Percentiles rank a stretch among this genome's conserved stretches.
Evolutionary conservation across 2,113 vertebrate species (phyloP).

Genomic region (Falcunculus frontatus): DNA sequence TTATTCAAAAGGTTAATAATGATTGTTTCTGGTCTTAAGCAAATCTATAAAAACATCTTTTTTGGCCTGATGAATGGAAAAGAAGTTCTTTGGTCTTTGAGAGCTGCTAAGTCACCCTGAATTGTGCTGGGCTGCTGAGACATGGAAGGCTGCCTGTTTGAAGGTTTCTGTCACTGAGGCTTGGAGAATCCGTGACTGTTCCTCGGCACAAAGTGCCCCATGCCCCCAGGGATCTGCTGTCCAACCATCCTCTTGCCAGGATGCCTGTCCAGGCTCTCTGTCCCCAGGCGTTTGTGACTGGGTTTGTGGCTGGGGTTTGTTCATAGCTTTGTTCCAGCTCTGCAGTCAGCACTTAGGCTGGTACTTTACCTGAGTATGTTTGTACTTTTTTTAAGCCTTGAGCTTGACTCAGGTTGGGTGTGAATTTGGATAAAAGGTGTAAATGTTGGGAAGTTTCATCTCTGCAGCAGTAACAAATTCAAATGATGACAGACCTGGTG

Average conservation of each 20-base stretch:
- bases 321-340: neutral
- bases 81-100: neutral
- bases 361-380: neutral
- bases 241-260: neutral
- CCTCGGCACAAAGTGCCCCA: neutral
- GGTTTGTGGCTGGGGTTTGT: neutral
- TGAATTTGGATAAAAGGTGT: neutral
- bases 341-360: neutral
- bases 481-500: neutral
- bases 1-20: neutral
- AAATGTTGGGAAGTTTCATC: neutral
- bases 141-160: neutral
- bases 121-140: neutral
- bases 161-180: neutral
- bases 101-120: neutral
- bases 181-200: neutral
- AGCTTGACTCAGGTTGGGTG: neutral
- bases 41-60: neutral
- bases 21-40: slow-evolving; percentile 43
- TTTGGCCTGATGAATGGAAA: neutral
- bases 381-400: neutral
- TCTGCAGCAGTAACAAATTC: neutral
- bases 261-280: neutral
- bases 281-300: neutral
- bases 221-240: neutral